These are phyloP conservation scores for Mesopsocus fuscifrons DNA, from an alignment of 2,888 invertebrate species.

Conservation along the genomic window DNA sequence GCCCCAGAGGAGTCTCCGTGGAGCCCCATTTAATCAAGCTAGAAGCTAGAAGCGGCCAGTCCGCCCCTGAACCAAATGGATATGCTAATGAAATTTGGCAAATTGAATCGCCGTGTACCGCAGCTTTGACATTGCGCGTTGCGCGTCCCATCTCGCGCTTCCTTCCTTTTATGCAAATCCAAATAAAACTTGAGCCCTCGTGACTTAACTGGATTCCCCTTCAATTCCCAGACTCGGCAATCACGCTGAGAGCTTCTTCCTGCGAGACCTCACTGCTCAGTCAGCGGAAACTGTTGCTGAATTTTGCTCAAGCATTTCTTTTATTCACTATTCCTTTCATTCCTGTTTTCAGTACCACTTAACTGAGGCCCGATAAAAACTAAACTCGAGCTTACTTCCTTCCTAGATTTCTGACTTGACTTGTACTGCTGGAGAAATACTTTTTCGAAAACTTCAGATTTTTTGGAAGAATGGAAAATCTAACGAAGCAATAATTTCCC, in stretches of 20 bases:
- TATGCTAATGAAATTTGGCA: conserved; percentile 9
- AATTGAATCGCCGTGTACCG: conserved; percentile 9
- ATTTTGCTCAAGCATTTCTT: too few species aligned
- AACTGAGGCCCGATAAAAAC: too few species aligned
- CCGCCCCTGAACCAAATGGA: neutral
- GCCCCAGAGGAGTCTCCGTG: conserved; percentile 18
- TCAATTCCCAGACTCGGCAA: neutral
- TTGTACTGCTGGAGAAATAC: too few species aligned
- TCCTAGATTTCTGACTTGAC: too few species aligned
- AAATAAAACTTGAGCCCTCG: neutral
- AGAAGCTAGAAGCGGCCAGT: conserved; percentile 2
- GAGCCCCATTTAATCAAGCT: conserved; percentile 13
- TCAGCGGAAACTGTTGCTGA: too few species aligned
- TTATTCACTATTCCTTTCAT: too few species aligned
- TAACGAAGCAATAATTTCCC: too few species aligned
- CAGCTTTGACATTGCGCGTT: conserved; percentile 7
- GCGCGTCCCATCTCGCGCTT: neutral
- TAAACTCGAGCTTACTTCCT: too few species aligned
- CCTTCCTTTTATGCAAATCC: neutral
- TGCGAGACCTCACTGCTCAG: conserved; percentile 15
- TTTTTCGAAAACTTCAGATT: too few species aligned
- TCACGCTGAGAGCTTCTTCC: conserved; percentile 11
- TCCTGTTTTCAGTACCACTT: too few species aligned
- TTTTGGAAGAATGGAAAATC: too few species aligned
- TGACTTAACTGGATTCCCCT: neutral